These are phyloP conservation scores for Lateolabrax maculatus DNA, from an alignment of 2,797 vertebrate genomes.

Conservation along the genomic window DNA sequence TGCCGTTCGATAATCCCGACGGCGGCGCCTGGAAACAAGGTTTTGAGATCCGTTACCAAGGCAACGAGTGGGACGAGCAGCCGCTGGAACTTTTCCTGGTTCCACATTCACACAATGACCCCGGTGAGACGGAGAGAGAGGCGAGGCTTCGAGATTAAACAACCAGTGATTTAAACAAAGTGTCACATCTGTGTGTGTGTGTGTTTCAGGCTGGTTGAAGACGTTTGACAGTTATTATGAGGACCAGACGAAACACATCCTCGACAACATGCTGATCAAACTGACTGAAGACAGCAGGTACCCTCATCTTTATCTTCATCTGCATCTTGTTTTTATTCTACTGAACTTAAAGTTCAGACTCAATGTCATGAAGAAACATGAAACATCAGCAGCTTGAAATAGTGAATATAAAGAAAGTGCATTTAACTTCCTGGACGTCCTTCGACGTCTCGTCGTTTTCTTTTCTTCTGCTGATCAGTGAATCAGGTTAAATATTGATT, in stretches of 20 bases:
- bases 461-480: no score
- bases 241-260: slow-evolving; percentile 94
- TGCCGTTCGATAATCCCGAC: slow-evolving; percentile 93
- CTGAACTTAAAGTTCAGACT: no score
- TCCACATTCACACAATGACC: slow-evolving; percentile 96
- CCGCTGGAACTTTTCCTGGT: slow-evolving; percentile 92
- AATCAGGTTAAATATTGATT: no score
- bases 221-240: slow-evolving; percentile 94
- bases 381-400: no score
- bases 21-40: slow-evolving; percentile 97
- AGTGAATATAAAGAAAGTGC: no score
- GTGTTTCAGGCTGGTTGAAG: slow-evolving; percentile 93
- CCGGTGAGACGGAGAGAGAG: slow-evolving; percentile 87
- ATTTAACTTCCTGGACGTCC: no score
- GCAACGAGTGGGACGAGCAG: slow-evolving; percentile 90
- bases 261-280: slow-evolving; percentile 90
- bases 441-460: no score
- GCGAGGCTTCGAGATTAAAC: no score
- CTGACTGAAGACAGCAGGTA: slow-evolving; percentile 86
- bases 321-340: no score
- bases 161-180: no score
- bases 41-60: slow-evolving; percentile 90
- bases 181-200: slow-evolving; percentile 32
- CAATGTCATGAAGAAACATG: no score
- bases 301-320: not conserved